Evolutionary conservation across 2,888 invertebrate genomes (phyloP).

Genomic region (Colostygia pectinataria): DNA sequence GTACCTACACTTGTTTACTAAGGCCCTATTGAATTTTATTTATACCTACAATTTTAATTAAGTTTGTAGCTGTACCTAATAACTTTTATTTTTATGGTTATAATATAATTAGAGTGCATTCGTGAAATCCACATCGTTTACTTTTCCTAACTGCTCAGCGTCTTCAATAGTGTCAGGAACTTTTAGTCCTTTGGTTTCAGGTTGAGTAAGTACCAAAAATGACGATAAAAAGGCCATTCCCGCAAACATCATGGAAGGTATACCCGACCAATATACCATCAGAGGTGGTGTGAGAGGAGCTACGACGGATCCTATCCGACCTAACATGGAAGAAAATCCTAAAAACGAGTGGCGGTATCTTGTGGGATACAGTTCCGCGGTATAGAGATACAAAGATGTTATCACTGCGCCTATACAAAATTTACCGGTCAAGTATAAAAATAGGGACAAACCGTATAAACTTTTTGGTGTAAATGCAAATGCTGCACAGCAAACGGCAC

Average conservation of each 20-base stretch:
- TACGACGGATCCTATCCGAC: conserved; percentile 86
- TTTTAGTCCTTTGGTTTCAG: conserved; percentile 66
- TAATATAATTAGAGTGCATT: too few relatives aligned
- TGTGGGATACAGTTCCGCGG: conserved; percentile 89
- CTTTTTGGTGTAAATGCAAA: conserved; percentile 76
- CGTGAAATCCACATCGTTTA: neutral
- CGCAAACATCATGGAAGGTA: conserved; percentile 71
- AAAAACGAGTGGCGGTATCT: conserved; percentile 86
- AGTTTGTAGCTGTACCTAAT: too few relatives aligned
- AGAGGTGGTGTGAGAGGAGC: conserved; percentile 87
- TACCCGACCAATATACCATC: conserved; percentile 74
- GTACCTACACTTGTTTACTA: too few relatives aligned
- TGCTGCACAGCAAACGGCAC: conserved; percentile 77
- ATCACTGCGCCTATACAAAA: conserved; percentile 85
- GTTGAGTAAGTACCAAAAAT: conserved; percentile 65
- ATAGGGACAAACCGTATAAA: conserved; percentile 54
- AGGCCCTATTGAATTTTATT: too few relatives aligned
- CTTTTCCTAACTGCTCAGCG: conserved; percentile 63
- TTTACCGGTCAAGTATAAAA: conserved; percentile 84
- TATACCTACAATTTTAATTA: too few relatives aligned
- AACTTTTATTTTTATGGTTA: too few relatives aligned
- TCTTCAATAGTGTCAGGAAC: conserved; percentile 76
- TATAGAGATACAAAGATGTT: conserved; percentile 85
- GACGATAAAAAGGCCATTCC: conserved; percentile 61
- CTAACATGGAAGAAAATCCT: conserved; percentile 87